phyloP scores from a whole-genome alignment of 2,797 vertebrate species.

The Premnoplex brunnescens region DNA sequence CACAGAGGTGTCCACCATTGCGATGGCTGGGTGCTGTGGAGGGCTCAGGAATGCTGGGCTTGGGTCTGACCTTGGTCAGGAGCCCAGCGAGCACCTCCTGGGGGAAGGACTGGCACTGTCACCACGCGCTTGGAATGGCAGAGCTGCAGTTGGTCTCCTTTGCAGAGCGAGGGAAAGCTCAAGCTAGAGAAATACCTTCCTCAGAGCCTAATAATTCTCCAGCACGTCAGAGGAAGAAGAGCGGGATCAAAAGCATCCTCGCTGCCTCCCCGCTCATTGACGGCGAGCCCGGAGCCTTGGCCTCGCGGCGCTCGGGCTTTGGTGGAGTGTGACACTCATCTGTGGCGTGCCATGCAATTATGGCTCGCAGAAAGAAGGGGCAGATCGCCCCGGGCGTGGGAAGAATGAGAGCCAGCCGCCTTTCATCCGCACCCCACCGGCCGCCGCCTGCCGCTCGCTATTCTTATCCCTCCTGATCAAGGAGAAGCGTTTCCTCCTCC shows the following conservation, averaged over 20 bases:
- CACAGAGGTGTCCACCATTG: accelerated
- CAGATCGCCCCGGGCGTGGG: background rate
- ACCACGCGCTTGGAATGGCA: accelerated
- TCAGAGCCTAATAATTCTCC: background rate
- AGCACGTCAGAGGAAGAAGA: background rate
- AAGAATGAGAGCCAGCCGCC: constrained; percentile 35
- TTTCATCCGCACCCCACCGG: constrained; percentile 58
- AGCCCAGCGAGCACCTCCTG: background rate
- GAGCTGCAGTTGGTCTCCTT: background rate
- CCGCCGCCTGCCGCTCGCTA: constrained; percentile 48
- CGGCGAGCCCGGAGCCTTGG: background rate
- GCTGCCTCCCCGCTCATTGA: constrained; percentile 35
- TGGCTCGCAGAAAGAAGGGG: background rate
- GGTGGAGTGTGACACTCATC: background rate
- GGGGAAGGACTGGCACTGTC: accelerated
- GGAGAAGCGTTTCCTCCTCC: background rate
- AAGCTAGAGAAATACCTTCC: background rate
- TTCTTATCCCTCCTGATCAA: constrained; percentile 63
- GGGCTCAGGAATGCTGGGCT: background rate
- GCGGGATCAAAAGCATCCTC: constrained; percentile 30
- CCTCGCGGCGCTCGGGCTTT: background rate
- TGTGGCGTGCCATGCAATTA: constrained; percentile 45
- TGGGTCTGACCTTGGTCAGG: background rate
- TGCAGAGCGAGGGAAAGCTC: background rate
- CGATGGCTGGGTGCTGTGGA: accelerated